Conservation (phyloP, 2,113 vertebrate genomes). For the Saccopteryx leptura region DNA sequence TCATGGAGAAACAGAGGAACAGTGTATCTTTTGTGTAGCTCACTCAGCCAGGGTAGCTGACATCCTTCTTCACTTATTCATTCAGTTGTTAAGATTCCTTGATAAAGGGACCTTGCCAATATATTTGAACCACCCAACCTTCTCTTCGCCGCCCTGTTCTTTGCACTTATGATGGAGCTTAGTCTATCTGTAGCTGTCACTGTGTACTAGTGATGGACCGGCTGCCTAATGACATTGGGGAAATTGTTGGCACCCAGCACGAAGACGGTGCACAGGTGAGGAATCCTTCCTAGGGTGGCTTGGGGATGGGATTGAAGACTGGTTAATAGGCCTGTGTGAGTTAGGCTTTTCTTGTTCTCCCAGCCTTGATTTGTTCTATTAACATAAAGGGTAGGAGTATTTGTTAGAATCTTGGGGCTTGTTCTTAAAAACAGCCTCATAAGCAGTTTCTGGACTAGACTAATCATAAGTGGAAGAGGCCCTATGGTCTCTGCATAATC, state of each 20-base stretch:
- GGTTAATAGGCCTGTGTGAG: neutral
- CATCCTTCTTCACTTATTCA: neutral
- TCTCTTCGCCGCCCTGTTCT: neutral
- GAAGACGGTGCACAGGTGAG: neutral
- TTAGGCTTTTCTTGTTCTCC: neutral
- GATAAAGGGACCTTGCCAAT: neutral
- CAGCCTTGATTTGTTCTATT: neutral
- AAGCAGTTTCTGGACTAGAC: neutral
- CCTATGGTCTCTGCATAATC: neutral
- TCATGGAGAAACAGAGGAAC: slow-evolving; percentile 29
- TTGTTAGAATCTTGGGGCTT: neutral
- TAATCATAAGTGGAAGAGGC: neutral
- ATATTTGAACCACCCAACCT: neutral
- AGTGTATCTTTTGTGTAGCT: neutral
- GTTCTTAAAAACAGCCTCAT: neutral
- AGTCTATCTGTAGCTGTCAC: neutral
- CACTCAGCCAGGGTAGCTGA: neutral
- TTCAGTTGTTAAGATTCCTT: neutral
- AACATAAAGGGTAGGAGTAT: neutral
- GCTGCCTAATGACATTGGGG: neutral
- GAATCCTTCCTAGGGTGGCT: neutral
- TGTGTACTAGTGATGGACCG: neutral
- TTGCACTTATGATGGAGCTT: neutral
- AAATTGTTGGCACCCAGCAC: neutral
- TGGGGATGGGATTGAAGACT: neutral